These are phyloP conservation scores for Caenorhabditis uteleia DNA, from an alignment of 2,888 invertebrate genomes.

Conservation along the genomic window DNA sequence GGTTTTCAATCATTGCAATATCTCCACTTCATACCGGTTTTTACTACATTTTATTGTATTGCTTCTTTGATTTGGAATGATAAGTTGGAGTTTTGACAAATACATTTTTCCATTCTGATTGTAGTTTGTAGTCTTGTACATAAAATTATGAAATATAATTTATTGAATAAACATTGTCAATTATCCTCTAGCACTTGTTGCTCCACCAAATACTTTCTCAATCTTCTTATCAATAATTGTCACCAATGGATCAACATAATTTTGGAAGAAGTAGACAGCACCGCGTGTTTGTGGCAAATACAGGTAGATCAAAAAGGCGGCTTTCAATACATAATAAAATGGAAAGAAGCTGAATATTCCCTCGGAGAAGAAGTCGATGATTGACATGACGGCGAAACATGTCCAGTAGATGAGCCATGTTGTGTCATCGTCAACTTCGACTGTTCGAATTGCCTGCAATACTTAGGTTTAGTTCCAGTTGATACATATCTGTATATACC, in stretches of 20 bases:
- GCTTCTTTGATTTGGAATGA: no score
- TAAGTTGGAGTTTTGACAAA: no score
- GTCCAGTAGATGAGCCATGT: constrained; percentile 99
- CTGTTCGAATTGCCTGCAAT: constrained; percentile 72
- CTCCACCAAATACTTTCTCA: no score
- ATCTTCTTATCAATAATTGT: constrained; percentile 16
- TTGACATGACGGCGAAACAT: constrained; percentile 89
- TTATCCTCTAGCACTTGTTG: no score
- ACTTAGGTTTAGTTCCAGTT: neutral
- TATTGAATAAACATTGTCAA: no score
- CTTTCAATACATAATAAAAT: constrained; percentile 74
- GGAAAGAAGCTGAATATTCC: constrained; percentile 85
- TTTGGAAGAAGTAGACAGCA: constrained; percentile 71
- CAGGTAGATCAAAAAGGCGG: constrained; percentile 72
- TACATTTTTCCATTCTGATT: no score
- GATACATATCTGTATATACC: constrained; percentile 24
- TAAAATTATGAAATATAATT: no score
- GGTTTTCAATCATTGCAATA: no score
- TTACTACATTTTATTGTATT: no score
- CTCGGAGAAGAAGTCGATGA: constrained; percentile 90
- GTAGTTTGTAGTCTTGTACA: no score
- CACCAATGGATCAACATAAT: constrained; percentile 48
- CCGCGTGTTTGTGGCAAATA: constrained; percentile 72
- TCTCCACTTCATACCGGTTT: no score
- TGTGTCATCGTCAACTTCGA: constrained; percentile 70